Percentiles rank a stretch among this genome's conserved stretches.
Evolutionary conservation across 1,140 invertebrate genomes (phyloP).

Genomic region (Homalodisca vitripennis): DNA sequence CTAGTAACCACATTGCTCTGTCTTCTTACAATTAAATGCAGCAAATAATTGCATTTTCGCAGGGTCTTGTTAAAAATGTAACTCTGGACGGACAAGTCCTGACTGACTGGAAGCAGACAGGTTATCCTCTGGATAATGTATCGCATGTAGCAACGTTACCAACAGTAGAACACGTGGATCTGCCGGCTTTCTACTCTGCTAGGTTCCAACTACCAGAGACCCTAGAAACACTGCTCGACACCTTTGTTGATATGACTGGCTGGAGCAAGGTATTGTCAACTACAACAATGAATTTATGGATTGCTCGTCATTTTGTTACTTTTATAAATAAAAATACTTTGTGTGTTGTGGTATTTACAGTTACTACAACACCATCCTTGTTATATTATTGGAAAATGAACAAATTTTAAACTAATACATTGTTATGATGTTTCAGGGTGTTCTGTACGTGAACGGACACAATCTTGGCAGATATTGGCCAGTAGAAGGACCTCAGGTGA

Average conservation of each 20-base stretch:
- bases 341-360: too few species aligned
- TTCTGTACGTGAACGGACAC: slow-evolving; percentile 69
- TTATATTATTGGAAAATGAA: too few species aligned
- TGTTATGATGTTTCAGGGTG: slow-evolving; percentile 51
- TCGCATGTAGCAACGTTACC: not conserved
- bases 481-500: slow-evolving; percentile 68
- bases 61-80: slow-evolving; percentile 37
- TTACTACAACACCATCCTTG: too few species aligned
- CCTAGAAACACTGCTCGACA: slow-evolving; percentile 14
- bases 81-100: slow-evolving; percentile 30
- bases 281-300: too few species aligned
- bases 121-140: slow-evolving; percentile 32
- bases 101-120: slow-evolving; percentile 31
- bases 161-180: not conserved
- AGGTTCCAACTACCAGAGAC: not conserved
- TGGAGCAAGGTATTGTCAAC: slow-evolving; percentile 37
- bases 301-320: too few species aligned
- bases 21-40: too few species aligned
- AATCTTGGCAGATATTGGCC: slow-evolving; percentile 82
- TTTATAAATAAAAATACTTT: too few species aligned
- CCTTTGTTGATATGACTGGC: slow-evolving; percentile 34
- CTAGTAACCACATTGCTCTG: too few species aligned
- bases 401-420: not conserved
- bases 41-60: slow-evolving; percentile 13
- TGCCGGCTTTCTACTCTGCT: slow-evolving; percentile 7